Conservation (phyloP, 2,113 vertebrate species). For the Danio rerio region DNA sequence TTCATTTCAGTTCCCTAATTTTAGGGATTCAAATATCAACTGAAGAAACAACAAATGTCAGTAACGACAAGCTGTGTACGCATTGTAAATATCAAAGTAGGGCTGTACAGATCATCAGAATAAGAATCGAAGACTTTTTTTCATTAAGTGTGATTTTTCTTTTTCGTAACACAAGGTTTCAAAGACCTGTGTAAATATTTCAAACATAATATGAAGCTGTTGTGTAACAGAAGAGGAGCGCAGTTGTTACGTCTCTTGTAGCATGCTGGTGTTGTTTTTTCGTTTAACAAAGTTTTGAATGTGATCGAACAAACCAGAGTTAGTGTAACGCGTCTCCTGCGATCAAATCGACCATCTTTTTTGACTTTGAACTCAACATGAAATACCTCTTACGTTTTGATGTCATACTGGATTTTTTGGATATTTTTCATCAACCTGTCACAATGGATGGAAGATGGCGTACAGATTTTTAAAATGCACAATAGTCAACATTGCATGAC, state of each 20-base stretch:
- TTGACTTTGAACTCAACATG: constrained; percentile 23
- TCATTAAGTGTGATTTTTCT: neutral
- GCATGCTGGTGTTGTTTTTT: neutral
- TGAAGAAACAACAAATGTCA: neutral
- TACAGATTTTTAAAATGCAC: neutral
- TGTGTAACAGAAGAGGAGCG: neutral
- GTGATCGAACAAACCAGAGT: constrained; percentile 32
- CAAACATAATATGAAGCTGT: neutral
- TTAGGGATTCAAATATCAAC: neutral
- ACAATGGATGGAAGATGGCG: neutral
- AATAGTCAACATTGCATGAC: neutral
- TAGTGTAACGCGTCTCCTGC: neutral
- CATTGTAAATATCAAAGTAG: constrained; percentile 28
- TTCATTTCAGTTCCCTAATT: neutral
- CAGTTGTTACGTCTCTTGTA: neutral
- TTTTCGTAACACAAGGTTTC: neutral
- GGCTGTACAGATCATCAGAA: constrained; percentile 14
- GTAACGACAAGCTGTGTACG: neutral
- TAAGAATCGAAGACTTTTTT: constrained; percentile 2
- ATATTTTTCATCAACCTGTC: neutral
- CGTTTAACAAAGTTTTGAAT: constrained; percentile 20
- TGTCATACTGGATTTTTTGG: constrained; percentile 18
- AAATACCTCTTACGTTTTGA: constrained; percentile 50
- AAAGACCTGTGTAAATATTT: constrained; percentile 23
- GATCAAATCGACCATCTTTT: constrained; percentile 18